Evolutionary conservation across 1,140 invertebrate species (phyloP).

Genomic region (Mizuhopecten yessoensis): DNA sequence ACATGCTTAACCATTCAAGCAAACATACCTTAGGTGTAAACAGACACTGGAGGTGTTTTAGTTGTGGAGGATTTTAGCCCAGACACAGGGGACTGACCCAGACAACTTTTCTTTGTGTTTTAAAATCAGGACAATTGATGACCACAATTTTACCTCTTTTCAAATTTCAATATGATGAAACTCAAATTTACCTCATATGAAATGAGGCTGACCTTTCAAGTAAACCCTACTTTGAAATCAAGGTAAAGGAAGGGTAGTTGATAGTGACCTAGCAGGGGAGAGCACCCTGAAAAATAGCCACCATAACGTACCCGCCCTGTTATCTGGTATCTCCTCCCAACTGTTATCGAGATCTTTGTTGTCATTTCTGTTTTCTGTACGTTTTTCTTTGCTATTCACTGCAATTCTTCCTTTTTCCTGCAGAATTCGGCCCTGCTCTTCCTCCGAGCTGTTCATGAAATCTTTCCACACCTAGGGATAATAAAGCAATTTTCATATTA

Average conservation of each 20-base stretch:
- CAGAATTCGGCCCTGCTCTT: constrained; percentile 52
- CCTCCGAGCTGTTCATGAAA: constrained; percentile 61
- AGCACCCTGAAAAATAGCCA: constrained; percentile 13
- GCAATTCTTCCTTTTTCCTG: constrained; percentile 18
- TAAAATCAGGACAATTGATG: background rate
- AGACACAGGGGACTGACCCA: background rate
- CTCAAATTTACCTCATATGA: background rate
- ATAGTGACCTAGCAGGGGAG: background rate
- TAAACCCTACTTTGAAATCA: background rate
- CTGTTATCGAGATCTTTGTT: background rate
- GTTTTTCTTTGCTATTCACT: constrained; percentile 40
- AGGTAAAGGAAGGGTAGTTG: background rate
- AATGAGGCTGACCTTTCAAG: background rate
- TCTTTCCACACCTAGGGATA: constrained; percentile 56
- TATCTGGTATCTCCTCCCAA: constrained; percentile 52
- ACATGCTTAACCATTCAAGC: background rate
- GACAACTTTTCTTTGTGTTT: background rate
- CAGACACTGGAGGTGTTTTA: constrained; percentile 36
- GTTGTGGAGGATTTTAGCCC: background rate
- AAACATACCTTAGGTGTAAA: constrained; percentile 40
- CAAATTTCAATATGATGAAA: background rate
- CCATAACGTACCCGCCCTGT: constrained; percentile 51
- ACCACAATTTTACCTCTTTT: background rate
- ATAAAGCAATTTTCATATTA: background rate
- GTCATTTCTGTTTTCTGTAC: constrained; percentile 10